Evolutionary conservation across 2,797 vertebrate species (phyloP).

Genomic region (Aselliscus stoliczkanus): DNA sequence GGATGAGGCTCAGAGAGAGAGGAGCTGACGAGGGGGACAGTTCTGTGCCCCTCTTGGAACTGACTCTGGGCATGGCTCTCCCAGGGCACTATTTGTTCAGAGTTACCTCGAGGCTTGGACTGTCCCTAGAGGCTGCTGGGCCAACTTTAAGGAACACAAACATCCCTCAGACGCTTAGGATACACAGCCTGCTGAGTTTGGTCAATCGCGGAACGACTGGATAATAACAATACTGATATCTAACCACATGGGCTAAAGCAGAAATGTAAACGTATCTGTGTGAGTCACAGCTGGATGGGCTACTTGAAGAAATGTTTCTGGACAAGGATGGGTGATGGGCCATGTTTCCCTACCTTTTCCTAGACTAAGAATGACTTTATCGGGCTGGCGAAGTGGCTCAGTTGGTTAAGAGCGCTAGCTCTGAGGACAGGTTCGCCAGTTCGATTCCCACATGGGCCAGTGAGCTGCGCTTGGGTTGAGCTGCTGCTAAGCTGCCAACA

Average conservation of each 20-base stretch:
- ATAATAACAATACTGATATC: neutral
- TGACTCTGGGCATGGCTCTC: neutral
- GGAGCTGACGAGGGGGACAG: no score
- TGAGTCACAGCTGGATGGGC: neutral
- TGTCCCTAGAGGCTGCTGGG: neutral
- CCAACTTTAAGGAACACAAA: neutral
- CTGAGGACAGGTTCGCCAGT: no score
- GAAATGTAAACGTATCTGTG: neutral
- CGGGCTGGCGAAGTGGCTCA: no score
- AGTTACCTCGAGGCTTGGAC: neutral
- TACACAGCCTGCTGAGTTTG: neutral
- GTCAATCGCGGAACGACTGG: neutral
- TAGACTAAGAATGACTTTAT: neutral
- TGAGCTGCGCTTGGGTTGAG: no score
- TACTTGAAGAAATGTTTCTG: neutral
- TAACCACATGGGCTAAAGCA: neutral
- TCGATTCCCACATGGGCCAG: no score
- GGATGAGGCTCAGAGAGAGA: neutral
- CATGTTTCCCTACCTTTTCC: neutral
- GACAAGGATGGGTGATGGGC: rapidly evolving
- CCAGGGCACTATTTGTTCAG: neutral
- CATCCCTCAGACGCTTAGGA: neutral
- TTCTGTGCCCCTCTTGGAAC: neutral
- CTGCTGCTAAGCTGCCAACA: no score
- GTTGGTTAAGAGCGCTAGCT: no score